These are phyloP conservation scores for Lycaon pictus DNA, from an alignment of 2,113 vertebrate genomes.

Conservation along the genomic window DNA sequence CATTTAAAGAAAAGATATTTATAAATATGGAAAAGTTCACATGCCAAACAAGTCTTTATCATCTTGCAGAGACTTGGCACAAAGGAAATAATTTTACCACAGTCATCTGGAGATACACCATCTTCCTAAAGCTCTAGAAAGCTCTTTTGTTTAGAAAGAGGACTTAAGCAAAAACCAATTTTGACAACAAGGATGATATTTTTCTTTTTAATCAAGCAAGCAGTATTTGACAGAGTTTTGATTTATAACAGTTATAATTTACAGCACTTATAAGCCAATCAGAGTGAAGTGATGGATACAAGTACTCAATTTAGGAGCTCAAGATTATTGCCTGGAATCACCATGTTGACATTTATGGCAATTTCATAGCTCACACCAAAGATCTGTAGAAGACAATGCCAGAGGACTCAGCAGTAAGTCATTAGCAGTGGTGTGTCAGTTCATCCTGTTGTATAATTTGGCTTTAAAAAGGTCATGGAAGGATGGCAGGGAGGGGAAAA, in stretches of 20 bases:
- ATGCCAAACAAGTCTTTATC: background rate
- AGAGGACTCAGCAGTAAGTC: background rate
- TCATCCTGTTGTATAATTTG: background rate
- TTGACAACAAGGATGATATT: background rate
- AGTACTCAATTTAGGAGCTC: background rate
- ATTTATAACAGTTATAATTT: background rate
- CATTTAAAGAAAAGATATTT: slow-evolving; percentile 18
- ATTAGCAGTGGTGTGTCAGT: background rate
- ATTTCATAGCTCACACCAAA: background rate
- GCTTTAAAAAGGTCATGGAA: background rate
- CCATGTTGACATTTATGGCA: background rate
- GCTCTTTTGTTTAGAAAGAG: background rate
- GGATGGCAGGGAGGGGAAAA: background rate
- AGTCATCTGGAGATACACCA: background rate
- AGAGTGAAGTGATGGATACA: background rate
- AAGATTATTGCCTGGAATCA: background rate
- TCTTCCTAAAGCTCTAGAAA: background rate
- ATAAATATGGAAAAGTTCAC: background rate
- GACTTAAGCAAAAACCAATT: background rate
- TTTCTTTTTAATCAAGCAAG: background rate
- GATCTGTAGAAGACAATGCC: background rate
- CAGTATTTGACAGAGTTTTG: background rate
- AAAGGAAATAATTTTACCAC: background rate
- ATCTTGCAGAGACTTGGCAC: background rate
- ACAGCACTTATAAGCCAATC: background rate